A percentile compares a stretch with the other conserved stretches of the same genome.
Conservation (phyloP, 2,113 vertebrate species). For the Agelaius tricolor region DNA sequence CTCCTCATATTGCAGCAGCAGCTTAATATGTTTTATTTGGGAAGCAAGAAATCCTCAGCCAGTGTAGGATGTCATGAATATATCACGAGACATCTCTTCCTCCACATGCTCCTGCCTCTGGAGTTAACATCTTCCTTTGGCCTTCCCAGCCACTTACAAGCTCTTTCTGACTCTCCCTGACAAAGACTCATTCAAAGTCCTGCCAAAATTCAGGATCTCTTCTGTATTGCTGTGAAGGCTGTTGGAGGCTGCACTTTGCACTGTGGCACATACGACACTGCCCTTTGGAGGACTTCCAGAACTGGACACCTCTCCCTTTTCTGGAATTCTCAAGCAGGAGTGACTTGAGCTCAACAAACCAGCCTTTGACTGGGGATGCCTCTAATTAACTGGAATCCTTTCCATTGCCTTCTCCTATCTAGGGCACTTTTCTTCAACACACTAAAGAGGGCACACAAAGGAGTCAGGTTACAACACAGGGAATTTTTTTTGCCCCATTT, state of each 20-base stretch:
- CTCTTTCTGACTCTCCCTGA: neutral
- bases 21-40: neutral
- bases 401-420: neutral
- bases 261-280: neutral
- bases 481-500: neutral
- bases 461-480: fast-evolving
- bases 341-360: neutral
- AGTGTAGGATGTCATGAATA: neutral
- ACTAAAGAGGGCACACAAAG: neutral
- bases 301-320: neutral
- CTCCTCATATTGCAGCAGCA: neutral
- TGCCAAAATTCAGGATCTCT: neutral
- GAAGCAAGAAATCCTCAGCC: neutral
- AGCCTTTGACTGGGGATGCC: neutral
- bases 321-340: neutral
- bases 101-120: neutral
- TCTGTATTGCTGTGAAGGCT: neutral
- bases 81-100: neutral
- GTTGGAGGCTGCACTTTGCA: neutral
- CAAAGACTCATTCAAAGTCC: neutral
- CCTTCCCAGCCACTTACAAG: neutral
- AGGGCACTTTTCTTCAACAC: neutral
- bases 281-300: neutral
- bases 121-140: neutral
- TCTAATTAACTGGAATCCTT: neutral